Base-by-base conservation (phyloP, 2,888 invertebrate genomes). In the Heliothis peltigera region DNA sequence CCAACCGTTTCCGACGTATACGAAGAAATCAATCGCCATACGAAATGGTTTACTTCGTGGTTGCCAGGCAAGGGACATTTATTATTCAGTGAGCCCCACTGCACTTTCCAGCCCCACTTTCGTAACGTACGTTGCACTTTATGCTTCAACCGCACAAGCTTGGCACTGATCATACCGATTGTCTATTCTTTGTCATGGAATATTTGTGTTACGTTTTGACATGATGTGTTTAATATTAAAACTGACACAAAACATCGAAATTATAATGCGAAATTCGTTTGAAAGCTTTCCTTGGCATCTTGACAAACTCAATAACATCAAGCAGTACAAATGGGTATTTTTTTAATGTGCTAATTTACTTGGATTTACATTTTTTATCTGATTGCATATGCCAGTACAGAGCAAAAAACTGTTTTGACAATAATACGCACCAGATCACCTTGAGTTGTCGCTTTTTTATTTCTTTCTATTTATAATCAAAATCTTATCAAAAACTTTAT, bases 31-130 rank as follows among this genome's bases (percentile, higher is more conserved):
- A 65, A 67, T 71, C 64, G 60, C 70, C 59, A 59, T 68, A 69
- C 55, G 55, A 73, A 80, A 90, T 90, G 90, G 82, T 77, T 70
- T 77, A 81, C 84, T 80, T 81, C 81, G 84, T 80, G 74, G 84
- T 91, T 86, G 81, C 91, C 89, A 92, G 91, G 92, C 90, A 91
- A 91, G 92, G 84, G 82, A 82, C 73, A 91, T 92, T 78, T 81
- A 90, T 91, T 89, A 92, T 92, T 92, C 87, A 92, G 69, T 81
- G 70, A 82, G 85, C 84, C 80, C 71, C 58, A 65, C 75, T 89
- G 87, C 89, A 89, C 84, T 84, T 80, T 79, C 80, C 75, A 75
- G 70, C 75, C 79, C 73, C 74, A 78, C 75, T 72, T 85, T 85
- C 81, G 80, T 84, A 73, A 57, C 49, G 76, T 68, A 72, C 68